These are phyloP conservation scores for Eristalis tenax DNA, from an alignment of 2,888 invertebrate species.

Conservation along the genomic window DNA sequence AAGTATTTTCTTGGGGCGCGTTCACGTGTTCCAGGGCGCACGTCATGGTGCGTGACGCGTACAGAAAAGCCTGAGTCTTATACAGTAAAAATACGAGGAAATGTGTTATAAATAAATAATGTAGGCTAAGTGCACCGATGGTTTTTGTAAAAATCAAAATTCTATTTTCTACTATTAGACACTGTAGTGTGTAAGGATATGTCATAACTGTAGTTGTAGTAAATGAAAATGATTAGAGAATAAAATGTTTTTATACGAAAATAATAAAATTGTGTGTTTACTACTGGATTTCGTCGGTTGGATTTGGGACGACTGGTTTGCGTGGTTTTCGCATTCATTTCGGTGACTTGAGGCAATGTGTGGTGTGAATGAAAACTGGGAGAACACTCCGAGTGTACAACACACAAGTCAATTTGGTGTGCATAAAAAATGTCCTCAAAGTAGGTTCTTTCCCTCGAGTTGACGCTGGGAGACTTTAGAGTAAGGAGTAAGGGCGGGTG, in stretches of 20 bases:
- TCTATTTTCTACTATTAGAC: slow-evolving; percentile 10
- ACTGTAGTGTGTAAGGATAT: slow-evolving; percentile 34
- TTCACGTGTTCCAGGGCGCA: neutral
- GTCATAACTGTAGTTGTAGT: slow-evolving; percentile 47
- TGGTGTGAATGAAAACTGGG: too few species aligned
- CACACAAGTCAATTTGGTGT: too few species aligned
- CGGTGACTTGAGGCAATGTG: too few species aligned
- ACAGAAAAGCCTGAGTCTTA: slow-evolving; percentile 56
- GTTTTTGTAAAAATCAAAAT: slow-evolving; percentile 62
- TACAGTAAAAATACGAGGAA: slow-evolving; percentile 10
- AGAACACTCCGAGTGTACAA: too few species aligned
- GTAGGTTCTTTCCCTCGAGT: too few species aligned
- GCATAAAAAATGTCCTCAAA: too few species aligned
- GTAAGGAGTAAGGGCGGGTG: too few species aligned
- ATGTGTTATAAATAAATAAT: slow-evolving; percentile 37
- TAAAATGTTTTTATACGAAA: slow-evolving; percentile 67
- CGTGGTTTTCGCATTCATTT: too few species aligned
- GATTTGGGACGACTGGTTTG: neutral
- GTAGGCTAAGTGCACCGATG: slow-evolving; percentile 7
- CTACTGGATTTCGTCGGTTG: neutral
- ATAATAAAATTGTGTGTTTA: neutral
- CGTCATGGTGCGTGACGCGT: neutral
- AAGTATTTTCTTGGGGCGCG: neutral
- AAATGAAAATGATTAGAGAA: slow-evolving; percentile 65
- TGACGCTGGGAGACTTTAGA: too few species aligned